Evolutionary conservation across 2,888 invertebrate genomes (phyloP).

Genomic region (Pollenia angustigena): DNA sequence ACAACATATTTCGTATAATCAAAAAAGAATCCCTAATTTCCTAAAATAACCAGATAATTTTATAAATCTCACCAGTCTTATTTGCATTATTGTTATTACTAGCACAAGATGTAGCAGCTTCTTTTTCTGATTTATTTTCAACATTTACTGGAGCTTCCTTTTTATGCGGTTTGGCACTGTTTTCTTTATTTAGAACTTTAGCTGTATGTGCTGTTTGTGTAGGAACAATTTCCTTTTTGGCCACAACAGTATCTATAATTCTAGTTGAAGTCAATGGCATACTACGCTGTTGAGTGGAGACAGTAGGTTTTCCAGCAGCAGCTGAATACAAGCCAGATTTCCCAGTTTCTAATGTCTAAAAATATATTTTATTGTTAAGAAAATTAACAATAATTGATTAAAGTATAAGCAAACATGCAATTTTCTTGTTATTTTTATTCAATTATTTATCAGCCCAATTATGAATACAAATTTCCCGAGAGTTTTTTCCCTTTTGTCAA

Average conservation of each 20-base stretch:
- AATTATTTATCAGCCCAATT: too few relatives aligned
- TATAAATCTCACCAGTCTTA: conserved; percentile 59
- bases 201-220: not conserved
- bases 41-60: too few relatives aligned
- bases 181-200: conserved; percentile 41
- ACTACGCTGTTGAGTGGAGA: conserved; percentile 1
- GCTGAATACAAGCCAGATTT: conserved; percentile 26
- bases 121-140: conserved; percentile 41
- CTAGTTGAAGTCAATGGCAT: conserved; percentile 52
- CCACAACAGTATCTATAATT: not conserved
- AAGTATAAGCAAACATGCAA: not conserved
- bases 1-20: too few relatives aligned
- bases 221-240: conserved; percentile 31
- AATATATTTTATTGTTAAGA: not conserved
- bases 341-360: conserved; percentile 38
- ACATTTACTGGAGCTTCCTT: not conserved
- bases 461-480: too few relatives aligned
- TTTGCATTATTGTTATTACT: conserved; percentile 28
- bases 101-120: not conserved
- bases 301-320: conserved; percentile 16
- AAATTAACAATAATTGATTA: not conserved
- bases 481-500: too few relatives aligned
- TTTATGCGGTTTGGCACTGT: not conserved
- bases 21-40: too few relatives aligned
- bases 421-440: too few relatives aligned